These are phyloP conservation scores for Charanyca ferruginea DNA, from an alignment of 2,888 invertebrate genomes.

Conservation along the genomic window DNA sequence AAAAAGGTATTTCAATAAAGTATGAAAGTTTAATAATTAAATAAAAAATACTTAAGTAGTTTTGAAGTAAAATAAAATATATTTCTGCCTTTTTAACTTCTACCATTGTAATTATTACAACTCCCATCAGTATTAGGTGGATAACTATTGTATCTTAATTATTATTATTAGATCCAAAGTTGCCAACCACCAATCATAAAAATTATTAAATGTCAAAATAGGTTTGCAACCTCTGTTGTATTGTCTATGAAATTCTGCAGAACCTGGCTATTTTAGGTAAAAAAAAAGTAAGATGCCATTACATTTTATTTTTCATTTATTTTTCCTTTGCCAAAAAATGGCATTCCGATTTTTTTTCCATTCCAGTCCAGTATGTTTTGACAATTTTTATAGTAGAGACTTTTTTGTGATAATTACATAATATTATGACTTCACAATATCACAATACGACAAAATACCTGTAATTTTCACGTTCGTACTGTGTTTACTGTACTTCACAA, in stretches of 20 bases:
- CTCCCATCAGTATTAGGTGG: too few species aligned
- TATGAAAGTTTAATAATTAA: not conserved
- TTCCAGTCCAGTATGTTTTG: not conserved
- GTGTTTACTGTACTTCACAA: not conserved
- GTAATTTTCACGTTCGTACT: conserved; percentile 2
- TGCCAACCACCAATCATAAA: not conserved
- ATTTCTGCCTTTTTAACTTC: too few species aligned
- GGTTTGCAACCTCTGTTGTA: conserved; percentile 9
- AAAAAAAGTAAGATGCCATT: conserved; percentile 3
- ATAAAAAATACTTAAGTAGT: not conserved
- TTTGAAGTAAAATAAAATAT: too few species aligned
- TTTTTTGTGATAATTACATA: not conserved
- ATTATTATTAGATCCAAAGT: too few species aligned
- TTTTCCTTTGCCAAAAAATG: not conserved
- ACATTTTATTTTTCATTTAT: not conserved
- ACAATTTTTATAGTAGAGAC: not conserved
- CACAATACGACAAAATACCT: too few species aligned
- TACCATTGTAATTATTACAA: too few species aligned
- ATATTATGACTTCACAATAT: too few species aligned
- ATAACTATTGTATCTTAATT: too few species aligned
- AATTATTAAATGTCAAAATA: not conserved
- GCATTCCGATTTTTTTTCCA: not conserved
- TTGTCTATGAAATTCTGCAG: not conserved
- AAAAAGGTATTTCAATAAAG: not conserved
- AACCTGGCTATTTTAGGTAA: conserved; percentile 4